A percentile compares a stretch with the other conserved stretches of the same genome.
These are phyloP conservation scores for Guaruba guarouba DNA, from an alignment of 2,113 vertebrate species.

Conservation along the genomic window DNA sequence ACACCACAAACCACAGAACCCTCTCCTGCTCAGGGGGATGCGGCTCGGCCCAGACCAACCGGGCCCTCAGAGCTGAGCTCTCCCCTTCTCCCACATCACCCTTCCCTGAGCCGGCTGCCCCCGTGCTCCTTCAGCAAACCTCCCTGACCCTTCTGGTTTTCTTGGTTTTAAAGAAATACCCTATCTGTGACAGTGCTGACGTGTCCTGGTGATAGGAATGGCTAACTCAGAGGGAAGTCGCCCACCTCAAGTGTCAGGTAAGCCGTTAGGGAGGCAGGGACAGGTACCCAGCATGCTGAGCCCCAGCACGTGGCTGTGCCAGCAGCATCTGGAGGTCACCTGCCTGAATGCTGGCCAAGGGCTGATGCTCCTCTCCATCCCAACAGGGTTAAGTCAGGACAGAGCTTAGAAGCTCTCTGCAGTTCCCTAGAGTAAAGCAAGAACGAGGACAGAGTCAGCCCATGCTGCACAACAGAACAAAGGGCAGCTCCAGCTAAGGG, in stretches of 20 bases:
- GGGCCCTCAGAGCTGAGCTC: not conserved
- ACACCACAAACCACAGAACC: not conserved
- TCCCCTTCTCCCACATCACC: not conserved
- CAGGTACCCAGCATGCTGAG: not conserved
- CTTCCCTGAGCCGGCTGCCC: not conserved
- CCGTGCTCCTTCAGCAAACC: not conserved
- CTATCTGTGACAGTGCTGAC: not conserved
- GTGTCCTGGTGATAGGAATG: not conserved
- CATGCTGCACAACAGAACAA: rapidly evolving
- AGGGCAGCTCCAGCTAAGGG: not conserved
- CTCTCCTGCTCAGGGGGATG: not conserved
- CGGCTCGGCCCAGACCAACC: not conserved
- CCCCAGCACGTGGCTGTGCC: not conserved
- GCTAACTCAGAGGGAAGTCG: not conserved
- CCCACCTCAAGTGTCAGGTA: not conserved
- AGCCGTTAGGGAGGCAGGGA: not conserved
- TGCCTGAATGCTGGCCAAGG: not conserved
- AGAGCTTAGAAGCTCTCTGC: not conserved
- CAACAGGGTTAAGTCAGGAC: not conserved
- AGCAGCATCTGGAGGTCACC: not conserved
- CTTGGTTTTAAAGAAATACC: not conserved
- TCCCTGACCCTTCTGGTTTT: not conserved
- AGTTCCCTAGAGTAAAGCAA: not conserved
- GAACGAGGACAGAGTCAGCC: not conserved
- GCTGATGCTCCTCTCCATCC: not conserved